Percentiles rank a stretch among this genome's conserved stretches.
Evolutionary conservation across 2,888 invertebrate genomes (phyloP).

Genomic region (Operophtera brumata): DNA sequence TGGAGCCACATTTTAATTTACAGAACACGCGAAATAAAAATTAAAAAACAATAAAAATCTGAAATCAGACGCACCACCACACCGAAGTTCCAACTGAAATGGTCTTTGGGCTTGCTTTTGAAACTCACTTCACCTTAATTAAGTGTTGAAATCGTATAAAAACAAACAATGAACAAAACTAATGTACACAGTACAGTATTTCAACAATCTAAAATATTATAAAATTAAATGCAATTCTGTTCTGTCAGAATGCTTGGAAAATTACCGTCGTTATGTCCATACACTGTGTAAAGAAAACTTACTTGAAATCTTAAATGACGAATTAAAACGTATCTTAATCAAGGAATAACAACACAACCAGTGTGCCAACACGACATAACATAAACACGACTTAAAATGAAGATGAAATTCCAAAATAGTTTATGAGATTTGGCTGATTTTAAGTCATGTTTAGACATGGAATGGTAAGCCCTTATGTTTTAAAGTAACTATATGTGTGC

Average conservation of each 20-base stretch:
- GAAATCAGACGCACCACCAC: too few relatives aligned
- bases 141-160: neutral
- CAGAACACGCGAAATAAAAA: too few relatives aligned
- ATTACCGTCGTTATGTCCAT: neutral
- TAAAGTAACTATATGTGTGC: slow-evolving; percentile 2
- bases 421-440: neutral
- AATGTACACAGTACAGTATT: neutral
- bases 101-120: too few relatives aligned
- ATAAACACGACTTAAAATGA: neutral
- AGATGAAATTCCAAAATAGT: neutral
- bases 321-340: neutral
- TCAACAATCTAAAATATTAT: neutral
- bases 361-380: neutral
- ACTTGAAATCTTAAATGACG: neutral
- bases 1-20: too few relatives aligned
- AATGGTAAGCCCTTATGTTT: too few relatives aligned
- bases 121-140: too few relatives aligned
- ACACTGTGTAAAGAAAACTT: neutral
- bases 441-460: neutral
- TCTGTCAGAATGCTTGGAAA: neutral
- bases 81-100: too few relatives aligned
- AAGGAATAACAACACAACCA: neutral
- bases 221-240: slow-evolving; percentile 10
- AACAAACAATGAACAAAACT: neutral
- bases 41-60: too few relatives aligned